Evolutionary conservation across 2,888 invertebrate species (phyloP).

Genomic region (Lampropteryx suffumata): DNA sequence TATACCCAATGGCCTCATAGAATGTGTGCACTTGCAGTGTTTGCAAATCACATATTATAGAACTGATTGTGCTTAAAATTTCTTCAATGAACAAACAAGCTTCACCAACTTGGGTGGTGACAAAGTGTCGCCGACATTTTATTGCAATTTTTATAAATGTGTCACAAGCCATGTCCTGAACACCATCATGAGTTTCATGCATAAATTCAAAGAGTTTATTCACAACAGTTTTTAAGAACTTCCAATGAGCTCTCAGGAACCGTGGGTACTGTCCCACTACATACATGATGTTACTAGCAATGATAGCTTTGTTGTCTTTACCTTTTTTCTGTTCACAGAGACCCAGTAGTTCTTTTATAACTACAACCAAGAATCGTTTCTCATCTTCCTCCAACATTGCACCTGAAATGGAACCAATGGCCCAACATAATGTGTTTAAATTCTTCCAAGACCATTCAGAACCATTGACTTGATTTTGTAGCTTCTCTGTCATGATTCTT

Average conservation of each 20-base stretch:
- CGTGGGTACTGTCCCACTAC: conserved; percentile 99
- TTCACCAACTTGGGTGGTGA: conserved; percentile 97
- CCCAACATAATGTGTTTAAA: conserved; percentile 99
- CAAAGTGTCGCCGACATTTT: conserved; percentile 99
- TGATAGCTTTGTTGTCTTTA: conserved; percentile 99
- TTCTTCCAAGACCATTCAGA: conserved; percentile 99
- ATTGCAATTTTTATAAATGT: conserved; percentile 99
- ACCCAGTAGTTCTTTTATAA: conserved; percentile 98
- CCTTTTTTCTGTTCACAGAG: conserved; percentile 99
- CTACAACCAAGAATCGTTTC: conserved; percentile 98
- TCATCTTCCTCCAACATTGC: conserved; percentile 99
- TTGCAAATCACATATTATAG: conserved; percentile 99
- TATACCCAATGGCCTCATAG: conserved; percentile 99
- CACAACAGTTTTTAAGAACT: conserved; percentile 99
- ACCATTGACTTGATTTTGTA: conserved; percentile 99
- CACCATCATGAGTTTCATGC: conserved; percentile 99
- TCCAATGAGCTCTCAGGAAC: conserved; percentile 99
- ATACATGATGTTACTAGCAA: conserved; percentile 99
- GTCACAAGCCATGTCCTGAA: conserved; percentile 99
- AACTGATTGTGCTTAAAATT: conserved; percentile 96
- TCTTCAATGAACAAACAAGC: conserved; percentile 99
- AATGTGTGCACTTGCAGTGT: conserved; percentile 99
- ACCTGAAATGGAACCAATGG: conserved; percentile 99
- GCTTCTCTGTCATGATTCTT: conserved; percentile 98
- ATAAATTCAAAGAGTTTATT: conserved; percentile 99